Evolutionary conservation across 2,888 invertebrate genomes (phyloP).

Genomic region (Panzeria rudis): DNA sequence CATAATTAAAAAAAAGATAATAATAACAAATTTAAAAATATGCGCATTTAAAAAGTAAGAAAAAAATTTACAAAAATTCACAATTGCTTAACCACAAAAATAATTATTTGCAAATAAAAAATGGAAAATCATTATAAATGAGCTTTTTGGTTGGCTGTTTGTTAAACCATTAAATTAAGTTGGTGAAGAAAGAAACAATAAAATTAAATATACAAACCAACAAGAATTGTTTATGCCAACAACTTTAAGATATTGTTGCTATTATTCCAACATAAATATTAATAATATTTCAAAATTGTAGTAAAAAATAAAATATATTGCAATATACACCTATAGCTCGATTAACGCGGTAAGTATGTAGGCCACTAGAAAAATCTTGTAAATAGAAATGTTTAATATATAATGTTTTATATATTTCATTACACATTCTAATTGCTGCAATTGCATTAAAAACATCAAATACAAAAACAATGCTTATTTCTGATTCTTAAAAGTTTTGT

Average conservation of each 20-base stretch:
- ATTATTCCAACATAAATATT: constrained; percentile 27
- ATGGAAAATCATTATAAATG: constrained; percentile 7
- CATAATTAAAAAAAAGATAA: constrained; percentile 39
- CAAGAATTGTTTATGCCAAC: too few species aligned
- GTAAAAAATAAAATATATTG: neutral
- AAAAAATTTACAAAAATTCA: neutral
- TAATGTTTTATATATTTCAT: too few species aligned
- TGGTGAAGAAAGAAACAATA: neutral
- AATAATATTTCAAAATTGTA: constrained; percentile 20
- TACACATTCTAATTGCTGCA: too few species aligned
- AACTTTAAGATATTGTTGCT: constrained; percentile 7
- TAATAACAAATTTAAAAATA: constrained; percentile 20
- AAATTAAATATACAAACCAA: constrained; percentile 17
- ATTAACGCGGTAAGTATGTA: neutral
- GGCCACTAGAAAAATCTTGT: neutral
- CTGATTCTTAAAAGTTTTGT: too few species aligned
- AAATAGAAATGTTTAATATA: neutral
- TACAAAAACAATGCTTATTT: too few species aligned
- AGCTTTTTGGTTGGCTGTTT: constrained; percentile 10
- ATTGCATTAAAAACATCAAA: too few species aligned
- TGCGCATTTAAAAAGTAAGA: neutral
- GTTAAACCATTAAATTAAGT: constrained; percentile 28
- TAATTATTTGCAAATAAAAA: constrained; percentile 59
- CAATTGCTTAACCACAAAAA: constrained; percentile 67
- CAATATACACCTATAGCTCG: neutral